Evolutionary conservation across 2,113 vertebrate genomes (phyloP), one percentile per base, ranked within the genome.

Genomic region (Plecotus auritus): DNA sequence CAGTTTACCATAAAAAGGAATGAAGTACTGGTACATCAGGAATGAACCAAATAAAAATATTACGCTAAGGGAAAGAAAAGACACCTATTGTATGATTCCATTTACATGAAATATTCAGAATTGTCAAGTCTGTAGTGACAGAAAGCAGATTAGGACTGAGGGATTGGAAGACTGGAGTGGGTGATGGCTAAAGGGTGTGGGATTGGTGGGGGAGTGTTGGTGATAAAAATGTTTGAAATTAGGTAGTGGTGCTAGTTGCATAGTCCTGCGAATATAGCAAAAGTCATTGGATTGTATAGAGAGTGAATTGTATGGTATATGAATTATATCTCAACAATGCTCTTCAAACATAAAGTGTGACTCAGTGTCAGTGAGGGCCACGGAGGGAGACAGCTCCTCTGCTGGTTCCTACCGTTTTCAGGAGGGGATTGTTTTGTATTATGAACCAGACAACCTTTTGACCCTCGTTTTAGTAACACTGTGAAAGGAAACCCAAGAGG

Each of bases 361-460:
- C 54, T 84, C 49, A 28, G 26, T 2, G 2, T 30, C 56, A 72
- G 5, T 20, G 66, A 0, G 9, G 56, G 51, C 28, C 3, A 22
- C 35, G 51, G 9, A 28, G 40, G 30, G 9, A 12, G n/a, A 61
- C 7, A 3, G 9, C 23, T 66, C 45, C 13, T 10, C 11, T 30
- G 40, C 61, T 13, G 35, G 28, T 66, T 51, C 35, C 42, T 22
- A 9, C 35, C 11, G 2, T 28, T 32, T 69, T 90, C 76, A 69
- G 40, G 45, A 73, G 13, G 17, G 7, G 82, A 23, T 35, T 12
- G 8, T 45, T 49, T 30, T 40, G 37, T 67, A 45, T 92, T 56
- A 90, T 40, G 64, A 95, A 70, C 86, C 42, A 67, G 20, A 91
- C 47, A 66, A 93, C 49, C 74, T 89, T 72, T 78, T 94, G 93